Base-by-base conservation (phyloP, 1,140 invertebrate genomes). In the Aphis craccivora region DNA sequence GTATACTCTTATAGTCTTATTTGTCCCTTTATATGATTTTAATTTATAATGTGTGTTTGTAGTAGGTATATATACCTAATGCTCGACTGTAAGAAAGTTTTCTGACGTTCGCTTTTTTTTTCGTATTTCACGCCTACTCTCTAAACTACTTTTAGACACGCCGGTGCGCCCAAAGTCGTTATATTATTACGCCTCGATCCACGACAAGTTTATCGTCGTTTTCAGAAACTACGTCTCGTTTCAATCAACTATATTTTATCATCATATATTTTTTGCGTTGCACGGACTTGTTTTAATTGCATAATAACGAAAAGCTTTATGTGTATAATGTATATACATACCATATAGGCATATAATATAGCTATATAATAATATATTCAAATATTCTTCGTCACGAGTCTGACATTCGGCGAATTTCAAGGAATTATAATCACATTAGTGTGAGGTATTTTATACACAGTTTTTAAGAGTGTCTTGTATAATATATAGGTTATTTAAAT, bases 121-220 rank as follows among this genome's bases (percentile, higher is more conserved):
- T n/a, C 23, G 45, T 88, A 76, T 76, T 88, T 88, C n/a, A 88
- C n/a, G 43, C n/a, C 45, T 30, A 51, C 86, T n/a, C 30, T 88
- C 45, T 48, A 88, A 51, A 88, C 45, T 88, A 88, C 30, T 88
- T 88, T 76, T 51, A 48, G 30, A 40, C 45, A 23, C 43, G 30
- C 45, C 7, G 30, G 2, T 48, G 30, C 30, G 43, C n/a, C 86
- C 43, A 40, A 51, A 88, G 45, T 88, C 22, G 30, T 88, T 88
- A 45, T 43, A 20, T 81, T 43, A 20, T 81, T n/a, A 35, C 30
- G 45, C 18, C n/a, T 88, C 8, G 11, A 35, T 88, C 30, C 18
- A 45, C 7, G 45, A 30, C 9, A 25, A 35, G 30, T 51, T 88
- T 35, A 48, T 35, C 45, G 18, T 88, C 86, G 20, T 51, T 88